Base-by-base conservation (phyloP, 2,797 vertebrate species). In the Microcaecilia unicolor region DNA sequence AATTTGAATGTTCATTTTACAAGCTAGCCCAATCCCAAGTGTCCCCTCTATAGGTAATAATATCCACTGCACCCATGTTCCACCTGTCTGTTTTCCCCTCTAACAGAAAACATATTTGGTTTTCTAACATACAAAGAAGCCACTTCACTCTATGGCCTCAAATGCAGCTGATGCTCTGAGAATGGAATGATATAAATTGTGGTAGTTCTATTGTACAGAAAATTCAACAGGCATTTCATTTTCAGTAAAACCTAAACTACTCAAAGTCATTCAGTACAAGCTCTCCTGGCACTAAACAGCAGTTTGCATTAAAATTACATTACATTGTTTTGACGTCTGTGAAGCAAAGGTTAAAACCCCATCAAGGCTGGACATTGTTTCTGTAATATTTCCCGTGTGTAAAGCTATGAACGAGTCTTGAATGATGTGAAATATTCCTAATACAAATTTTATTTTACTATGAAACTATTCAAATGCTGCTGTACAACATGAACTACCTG, bases 401-500 rank as follows among this genome's bases (percentile, higher is more conserved):
- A 73, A 61, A 76, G 56, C 71, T 14, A 51, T 3, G 53, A 74
- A 66, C 47, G 44, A 72, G 68, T 48, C 34, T 58, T 54, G 67
- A 54, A 64, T 49, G 69, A 83, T 67, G 75, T 45, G 71, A 80
- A 79, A 81, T 78, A 86, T 83, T 83, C 82, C 82, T 82, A 81
- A 85, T 80, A 85, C 76, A 80, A 84, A 83, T 85, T 85, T 85
- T 82, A 84, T 86, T 86, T 83, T 83, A 82, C 83, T 81, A 75
- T 80, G 79, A 80, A 81, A 83, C 81, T 82, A 81, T 81, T 86
- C 78, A 74, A 80, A 81, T 83, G 74, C 70, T 48, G 70, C 81
- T 81, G 71, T 76, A 77, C 68, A 81, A 79, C 77, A 85, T 82
- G 81, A 84, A 82, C 77, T 76, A 78, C 76, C 79, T 86, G 88